Percentiles rank a stretch among this genome's conserved stretches.
These are phyloP conservation scores for Siphlonurus alternatus DNA, from an alignment of 2,888 invertebrate genomes.

Conservation along the genomic window DNA sequence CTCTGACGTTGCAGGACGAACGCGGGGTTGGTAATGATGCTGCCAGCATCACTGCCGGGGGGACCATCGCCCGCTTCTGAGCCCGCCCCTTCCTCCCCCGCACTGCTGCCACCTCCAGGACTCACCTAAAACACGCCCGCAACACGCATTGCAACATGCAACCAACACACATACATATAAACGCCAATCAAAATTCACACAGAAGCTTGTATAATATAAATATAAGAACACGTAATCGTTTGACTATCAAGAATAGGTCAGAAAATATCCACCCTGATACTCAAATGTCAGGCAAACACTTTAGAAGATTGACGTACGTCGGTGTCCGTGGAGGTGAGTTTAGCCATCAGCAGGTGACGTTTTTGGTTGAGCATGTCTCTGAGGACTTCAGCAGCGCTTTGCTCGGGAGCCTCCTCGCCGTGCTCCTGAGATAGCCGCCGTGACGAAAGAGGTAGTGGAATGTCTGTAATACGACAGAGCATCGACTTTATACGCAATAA, in stretches of 20 bases:
- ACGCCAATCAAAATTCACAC: not conserved
- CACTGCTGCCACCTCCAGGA: no score
- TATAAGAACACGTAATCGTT: not conserved
- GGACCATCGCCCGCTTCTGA: slow-evolving; percentile 16
- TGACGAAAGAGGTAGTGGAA: not conserved
- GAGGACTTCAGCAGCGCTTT: slow-evolving; percentile 69
- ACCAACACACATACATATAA: not conserved
- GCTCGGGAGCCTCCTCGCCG: slow-evolving; percentile 17
- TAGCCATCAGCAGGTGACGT: slow-evolving; percentile 68
- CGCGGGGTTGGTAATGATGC: slow-evolving; percentile 64
- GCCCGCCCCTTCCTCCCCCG: not conserved
- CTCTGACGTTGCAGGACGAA: slow-evolving; percentile 51
- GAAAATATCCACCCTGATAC: not conserved
- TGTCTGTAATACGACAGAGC: not conserved
- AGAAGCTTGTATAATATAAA: not conserved
- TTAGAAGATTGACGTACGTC: slow-evolving; percentile 82
- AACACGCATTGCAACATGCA: not conserved
- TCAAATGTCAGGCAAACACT: not conserved
- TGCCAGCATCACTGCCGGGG: slow-evolving; percentile 42
- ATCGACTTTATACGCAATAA: no score
- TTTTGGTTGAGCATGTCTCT: slow-evolving; percentile 88
- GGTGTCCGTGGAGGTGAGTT: slow-evolving; percentile 76
- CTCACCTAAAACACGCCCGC: slow-evolving; percentile 1
- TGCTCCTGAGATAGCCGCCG: slow-evolving; percentile 6
- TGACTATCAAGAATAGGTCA: not conserved